Conservation (phyloP, 2,797 vertebrate species). For the Scyliorhinus canicula region DNA sequence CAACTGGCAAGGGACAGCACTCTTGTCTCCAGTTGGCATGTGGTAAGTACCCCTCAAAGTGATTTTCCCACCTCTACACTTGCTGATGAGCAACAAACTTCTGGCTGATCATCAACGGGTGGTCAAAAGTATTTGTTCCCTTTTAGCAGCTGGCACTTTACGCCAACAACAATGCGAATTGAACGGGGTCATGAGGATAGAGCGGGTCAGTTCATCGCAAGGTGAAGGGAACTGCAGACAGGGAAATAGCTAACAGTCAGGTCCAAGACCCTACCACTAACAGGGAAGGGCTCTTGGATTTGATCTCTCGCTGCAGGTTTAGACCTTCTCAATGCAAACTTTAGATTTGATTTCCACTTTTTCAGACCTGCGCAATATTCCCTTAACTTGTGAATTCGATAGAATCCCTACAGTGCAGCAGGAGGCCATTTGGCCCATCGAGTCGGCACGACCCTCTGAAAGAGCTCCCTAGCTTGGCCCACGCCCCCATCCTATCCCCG, state of each 20-base stretch:
- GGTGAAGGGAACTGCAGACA: not conserved
- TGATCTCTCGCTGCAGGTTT: not conserved
- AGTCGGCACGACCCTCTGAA: too few relatives aligned
- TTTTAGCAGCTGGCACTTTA: not conserved
- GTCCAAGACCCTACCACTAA: not conserved
- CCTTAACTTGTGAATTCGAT: too few relatives aligned
- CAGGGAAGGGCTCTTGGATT: not conserved
- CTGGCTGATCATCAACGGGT: not conserved
- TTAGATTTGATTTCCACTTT: not conserved
- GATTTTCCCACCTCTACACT: not conserved
- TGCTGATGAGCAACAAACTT: not conserved
- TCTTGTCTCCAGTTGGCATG: not conserved
- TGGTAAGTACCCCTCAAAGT: not conserved
- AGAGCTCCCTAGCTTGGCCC: too few relatives aligned
- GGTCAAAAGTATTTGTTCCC: not conserved
- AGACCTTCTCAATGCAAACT: not conserved
- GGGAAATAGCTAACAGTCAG: not conserved
- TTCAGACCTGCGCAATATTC: not conserved
- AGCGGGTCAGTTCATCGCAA: not conserved
- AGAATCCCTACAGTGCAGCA: too few relatives aligned
- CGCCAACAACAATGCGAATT: not conserved
- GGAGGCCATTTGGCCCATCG: too few relatives aligned
- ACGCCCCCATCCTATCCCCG: too few relatives aligned
- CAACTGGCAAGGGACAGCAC: not conserved
- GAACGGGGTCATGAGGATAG: not conserved